Base-by-base conservation (phyloP, 2,888 invertebrate genomes). In the Drosophila niveifrons region DNA sequence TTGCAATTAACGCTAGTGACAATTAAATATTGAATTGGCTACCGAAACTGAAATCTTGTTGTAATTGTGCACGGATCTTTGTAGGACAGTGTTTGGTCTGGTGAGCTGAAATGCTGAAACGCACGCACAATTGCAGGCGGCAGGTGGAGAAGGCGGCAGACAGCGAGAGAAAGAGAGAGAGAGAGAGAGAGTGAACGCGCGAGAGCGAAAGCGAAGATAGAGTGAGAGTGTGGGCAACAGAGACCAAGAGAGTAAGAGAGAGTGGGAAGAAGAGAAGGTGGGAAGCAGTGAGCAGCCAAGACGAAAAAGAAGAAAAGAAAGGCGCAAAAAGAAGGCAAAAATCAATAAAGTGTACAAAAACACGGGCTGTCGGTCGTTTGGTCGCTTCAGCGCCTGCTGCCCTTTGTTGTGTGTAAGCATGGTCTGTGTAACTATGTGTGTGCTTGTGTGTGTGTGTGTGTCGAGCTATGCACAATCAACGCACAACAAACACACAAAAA, bases 261-360 rank as follows among this genome's bases (percentile, higher is more conserved):
- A 13, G 39, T 41, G 41, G 53, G 36, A 11, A n/a, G 36, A 10
- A 31, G 31, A 11, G 3, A 52, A 13, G 13, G 39, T 13, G 52
- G 43, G 53, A 31, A 36, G n/a, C 23, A n/a, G 31, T 10, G 31
- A 48, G 23, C 28, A 64, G 65, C 66, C 58, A 82, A 82, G 76
- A 63, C 65, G 69, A 65, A 65, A 65, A 65, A 59, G 31, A 39
- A 52, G 70, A 65, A 80, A 50, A 43, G 63, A 64, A 57, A 43
- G 57, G 63, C 78, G 72, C 72, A 88, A 64, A 64, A 87, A 83
- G 75, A 83, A 78, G 58, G 68, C 77, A 84, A 83, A 83, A 83
- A 83, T 83, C 83, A 89, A 83, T 83, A 83, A 78, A 55, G 73
- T 89, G 65, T 75, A 83, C 78, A 81, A 87, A 76, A 72, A 78